phyloP scores from a whole-genome alignment of 2,113 vertebrate species.

The Elephantulus edwardii region DNA sequence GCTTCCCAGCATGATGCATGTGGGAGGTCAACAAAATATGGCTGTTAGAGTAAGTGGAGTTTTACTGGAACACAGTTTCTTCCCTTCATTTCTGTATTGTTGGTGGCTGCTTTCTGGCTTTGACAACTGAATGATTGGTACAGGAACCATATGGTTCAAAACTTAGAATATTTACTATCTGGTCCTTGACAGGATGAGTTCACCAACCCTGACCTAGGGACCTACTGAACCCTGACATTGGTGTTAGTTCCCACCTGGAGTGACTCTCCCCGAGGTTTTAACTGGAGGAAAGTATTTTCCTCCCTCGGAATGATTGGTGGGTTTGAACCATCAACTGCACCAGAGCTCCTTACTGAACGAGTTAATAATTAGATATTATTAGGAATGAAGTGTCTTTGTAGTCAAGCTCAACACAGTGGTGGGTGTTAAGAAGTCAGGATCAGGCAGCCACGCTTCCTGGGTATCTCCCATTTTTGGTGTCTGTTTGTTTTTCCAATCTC shows the following conservation, averaged over 20 bases:
- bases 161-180: conserved; percentile 8
- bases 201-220: background rate
- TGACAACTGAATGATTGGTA: background rate
- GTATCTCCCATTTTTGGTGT: background rate
- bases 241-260: no score
- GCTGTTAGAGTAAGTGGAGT: background rate
- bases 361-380: background rate
- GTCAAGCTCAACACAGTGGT: background rate
- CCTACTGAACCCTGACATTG: no score
- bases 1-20: background rate
- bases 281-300: no score
- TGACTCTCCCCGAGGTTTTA: no score
- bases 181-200: background rate
- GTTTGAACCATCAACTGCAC: no score
- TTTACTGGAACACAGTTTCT: background rate
- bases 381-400: background rate
- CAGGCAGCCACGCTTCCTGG: background rate
- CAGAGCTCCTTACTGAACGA: background rate
- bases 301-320: no score
- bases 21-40: conserved; percentile 22
- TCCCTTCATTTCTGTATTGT: background rate
- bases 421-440: background rate
- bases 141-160: background rate
- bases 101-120: background rate
- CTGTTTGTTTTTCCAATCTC: background rate